Conservation (phyloP, 2,888 invertebrate species). For the Ophion ventricosus region DNA sequence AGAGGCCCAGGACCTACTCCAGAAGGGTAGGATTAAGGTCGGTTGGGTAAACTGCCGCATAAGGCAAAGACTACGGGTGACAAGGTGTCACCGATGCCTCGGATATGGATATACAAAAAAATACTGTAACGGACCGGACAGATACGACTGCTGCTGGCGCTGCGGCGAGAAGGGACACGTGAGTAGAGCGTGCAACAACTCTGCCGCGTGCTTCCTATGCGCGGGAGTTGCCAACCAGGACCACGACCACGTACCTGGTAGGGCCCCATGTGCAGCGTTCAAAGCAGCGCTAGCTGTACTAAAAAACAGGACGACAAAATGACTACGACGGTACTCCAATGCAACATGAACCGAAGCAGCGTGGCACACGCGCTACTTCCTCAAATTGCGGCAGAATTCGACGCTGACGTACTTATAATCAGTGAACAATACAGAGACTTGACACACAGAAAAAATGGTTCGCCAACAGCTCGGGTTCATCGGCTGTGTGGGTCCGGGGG, state of each 20-base stretch:
- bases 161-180: constrained; percentile 33
- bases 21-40: constrained; percentile 41
- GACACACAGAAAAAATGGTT: too few relatives aligned
- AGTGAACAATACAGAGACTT: too few relatives aligned
- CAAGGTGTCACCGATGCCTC: constrained; percentile 30
- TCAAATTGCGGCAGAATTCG: too few relatives aligned
- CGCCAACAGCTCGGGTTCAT: too few relatives aligned
- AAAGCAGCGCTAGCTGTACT: constrained; percentile 52
- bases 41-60: constrained; percentile 40
- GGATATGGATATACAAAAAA: constrained; percentile 34
- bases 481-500: too few relatives aligned
- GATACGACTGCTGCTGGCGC: constrained; percentile 28
- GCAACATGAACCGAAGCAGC: constrained; percentile 24
- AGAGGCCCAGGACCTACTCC: constrained; percentile 36
- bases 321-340: constrained; percentile 3
- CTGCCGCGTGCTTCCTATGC: constrained; percentile 38
- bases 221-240: constrained; percentile 44
- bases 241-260: constrained; percentile 44
- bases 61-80: constrained; percentile 35
- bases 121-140: constrained; percentile 28
- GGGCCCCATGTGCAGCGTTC: constrained; percentile 47
- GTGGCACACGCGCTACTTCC: constrained; percentile 12
- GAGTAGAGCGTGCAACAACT: constrained; percentile 29
- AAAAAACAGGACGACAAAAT: not conserved
- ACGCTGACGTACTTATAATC: too few relatives aligned